These are phyloP conservation scores for Oscheius sp. DNA, from an alignment of 2,888 invertebrate genomes.

Conservation along the genomic window DNA sequence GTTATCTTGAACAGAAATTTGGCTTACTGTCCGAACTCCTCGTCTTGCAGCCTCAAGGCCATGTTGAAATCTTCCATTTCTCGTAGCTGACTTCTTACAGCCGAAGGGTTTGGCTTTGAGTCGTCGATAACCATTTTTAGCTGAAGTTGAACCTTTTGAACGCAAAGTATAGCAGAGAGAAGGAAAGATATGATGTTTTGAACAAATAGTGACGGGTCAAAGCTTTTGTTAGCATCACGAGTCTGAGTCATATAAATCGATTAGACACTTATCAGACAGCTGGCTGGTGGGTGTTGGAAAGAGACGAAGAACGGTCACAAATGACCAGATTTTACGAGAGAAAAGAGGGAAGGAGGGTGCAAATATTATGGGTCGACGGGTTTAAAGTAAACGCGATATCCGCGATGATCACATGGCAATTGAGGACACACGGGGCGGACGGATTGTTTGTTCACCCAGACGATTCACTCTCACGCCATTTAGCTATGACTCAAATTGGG, in stretches of 20 bases:
- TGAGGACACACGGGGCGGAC: conserved; percentile 10
- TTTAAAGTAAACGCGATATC: conserved; percentile 27
- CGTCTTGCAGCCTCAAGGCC: conserved; percentile 35
- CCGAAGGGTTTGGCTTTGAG: conserved; percentile 26
- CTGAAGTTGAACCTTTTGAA: neutral
- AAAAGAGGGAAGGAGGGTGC: conserved; percentile 2
- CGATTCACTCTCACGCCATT: neutral
- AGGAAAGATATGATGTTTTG: conserved; percentile 11
- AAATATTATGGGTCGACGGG: conserved; percentile 12
- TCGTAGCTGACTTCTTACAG: conserved; percentile 33
- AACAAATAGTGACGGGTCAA: conserved; percentile 9
- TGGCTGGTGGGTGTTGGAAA: neutral
- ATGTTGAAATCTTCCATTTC: conserved; percentile 32
- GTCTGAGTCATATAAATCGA: conserved; percentile 7
- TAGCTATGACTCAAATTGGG: too few relatives aligned
- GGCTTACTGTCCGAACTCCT: conserved; percentile 34
- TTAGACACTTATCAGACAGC: conserved; percentile 12
- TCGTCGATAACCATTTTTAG: conserved; percentile 22
- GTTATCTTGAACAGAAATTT: too few relatives aligned
- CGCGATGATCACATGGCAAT: conserved; percentile 25
- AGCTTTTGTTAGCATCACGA: conserved; percentile 1
- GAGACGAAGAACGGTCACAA: neutral
- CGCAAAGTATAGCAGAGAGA: neutral
- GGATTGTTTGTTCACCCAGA: conserved; percentile 19
- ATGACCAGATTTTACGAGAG: neutral